These are phyloP conservation scores for Cheilosia vulpina DNA, from an alignment of 2,888 invertebrate genomes.

Conservation along the genomic window DNA sequence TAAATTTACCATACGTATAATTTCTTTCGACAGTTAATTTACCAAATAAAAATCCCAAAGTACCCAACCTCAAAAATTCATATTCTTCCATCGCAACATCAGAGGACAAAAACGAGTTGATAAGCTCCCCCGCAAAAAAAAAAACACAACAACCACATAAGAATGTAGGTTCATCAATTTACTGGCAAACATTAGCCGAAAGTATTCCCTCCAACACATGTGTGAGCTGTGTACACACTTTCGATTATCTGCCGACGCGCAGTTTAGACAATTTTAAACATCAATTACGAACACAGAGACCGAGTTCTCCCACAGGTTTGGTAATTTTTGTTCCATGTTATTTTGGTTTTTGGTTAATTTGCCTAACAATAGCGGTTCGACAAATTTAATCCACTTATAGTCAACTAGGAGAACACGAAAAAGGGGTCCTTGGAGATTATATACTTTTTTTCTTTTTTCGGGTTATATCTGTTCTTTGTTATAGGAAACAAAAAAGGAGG, in stretches of 20 bases:
- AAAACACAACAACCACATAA: background rate
- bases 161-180: slow-evolving; percentile 10
- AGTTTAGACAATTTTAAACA: slow-evolving; percentile 53
- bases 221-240: background rate
- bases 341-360: slow-evolving; percentile 46
- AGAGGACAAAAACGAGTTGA: background rate
- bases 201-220: slow-evolving; percentile 3
- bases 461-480: background rate
- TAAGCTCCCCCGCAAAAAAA: background rate
- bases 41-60: background rate
- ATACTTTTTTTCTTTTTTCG: too few species aligned
- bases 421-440: slow-evolving; percentile 10
- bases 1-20: too few species aligned
- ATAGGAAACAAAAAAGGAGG: background rate
- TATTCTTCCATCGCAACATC: background rate
- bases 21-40: background rate
- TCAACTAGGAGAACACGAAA: slow-evolving; percentile 1
- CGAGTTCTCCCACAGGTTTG: background rate
- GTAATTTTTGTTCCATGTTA: slow-evolving; percentile 24
- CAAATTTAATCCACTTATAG: slow-evolving; percentile 36
- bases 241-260: slow-evolving; percentile 15
- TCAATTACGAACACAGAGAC: slow-evolving; percentile 41
- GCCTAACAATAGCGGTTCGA: slow-evolving; percentile 41
- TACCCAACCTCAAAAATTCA: background rate
- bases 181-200: background rate